Conservation (phyloP, 2,797 vertebrate genomes). For the Zenarchopterus dispar region DNA sequence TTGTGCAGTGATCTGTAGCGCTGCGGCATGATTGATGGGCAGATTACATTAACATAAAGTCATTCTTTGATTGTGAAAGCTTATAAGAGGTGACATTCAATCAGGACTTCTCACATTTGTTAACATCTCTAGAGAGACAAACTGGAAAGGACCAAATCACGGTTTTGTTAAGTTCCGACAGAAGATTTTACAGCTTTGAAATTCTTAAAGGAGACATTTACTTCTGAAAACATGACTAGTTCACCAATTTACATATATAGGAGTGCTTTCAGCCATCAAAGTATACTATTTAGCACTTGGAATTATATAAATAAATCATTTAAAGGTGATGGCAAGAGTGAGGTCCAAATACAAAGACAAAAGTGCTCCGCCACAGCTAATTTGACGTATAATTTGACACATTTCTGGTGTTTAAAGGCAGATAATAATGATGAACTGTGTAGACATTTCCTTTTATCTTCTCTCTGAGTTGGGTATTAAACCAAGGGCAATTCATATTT, state of each 20-base stretch:
- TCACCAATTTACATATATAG: no score
- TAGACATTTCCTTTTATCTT: not conserved
- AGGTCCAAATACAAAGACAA: not conserved
- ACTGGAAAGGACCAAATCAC: not conserved
- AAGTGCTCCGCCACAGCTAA: constrained; percentile 4
- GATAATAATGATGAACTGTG: constrained; percentile 35
- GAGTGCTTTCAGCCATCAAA: no score
- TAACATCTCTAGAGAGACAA: not conserved
- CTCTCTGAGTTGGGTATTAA: not conserved
- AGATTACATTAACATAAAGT: constrained; percentile 7
- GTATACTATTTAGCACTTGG: no score
- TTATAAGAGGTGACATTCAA: constrained; percentile 14
- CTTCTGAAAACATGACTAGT: no score
- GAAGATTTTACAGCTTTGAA: not conserved
- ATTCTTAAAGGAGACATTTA: not conserved
- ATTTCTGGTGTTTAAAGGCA: constrained; percentile 22
- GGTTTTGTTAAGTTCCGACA: no score
- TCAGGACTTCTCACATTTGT: not conserved
- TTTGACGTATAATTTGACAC: constrained; percentile 1
- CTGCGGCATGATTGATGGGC: not conserved
- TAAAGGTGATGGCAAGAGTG: not conserved
- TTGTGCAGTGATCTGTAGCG: constrained; percentile 31
- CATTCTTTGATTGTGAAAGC: constrained; percentile 2
- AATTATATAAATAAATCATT: no score
- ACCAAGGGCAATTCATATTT: constrained; percentile 3